Evolutionary conservation across 30 jellyfish, hydroid and myxozoan genomes (phyloP), one percentile per base, ranked within the genome.

Genomic region (Aurelia aurita complex sp. Pacific): DNA sequence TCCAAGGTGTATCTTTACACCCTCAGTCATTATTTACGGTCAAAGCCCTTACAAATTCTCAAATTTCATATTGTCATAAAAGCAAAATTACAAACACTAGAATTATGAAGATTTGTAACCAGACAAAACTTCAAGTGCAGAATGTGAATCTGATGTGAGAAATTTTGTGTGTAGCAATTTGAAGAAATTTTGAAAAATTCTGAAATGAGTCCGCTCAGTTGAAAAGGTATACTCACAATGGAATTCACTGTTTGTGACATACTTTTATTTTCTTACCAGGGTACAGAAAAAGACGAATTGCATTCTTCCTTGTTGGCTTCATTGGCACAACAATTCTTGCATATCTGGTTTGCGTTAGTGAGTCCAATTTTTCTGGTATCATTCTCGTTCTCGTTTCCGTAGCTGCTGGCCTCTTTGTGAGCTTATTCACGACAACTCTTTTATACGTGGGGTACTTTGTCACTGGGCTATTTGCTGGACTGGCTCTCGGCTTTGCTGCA

Each of bases 381-480:
- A 86, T 88, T 64, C 67, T 65, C 67, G 61, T 94, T 73, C 90
- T 89, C 74, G 85, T 89, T 38, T 94, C 99, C 6, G 88, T 89
- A 33, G 97, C 99, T 9, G 92, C 92, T 55, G 99, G 97, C 64
- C 83, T 94, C 69, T 76, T 89, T 84, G 96, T 86, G 69, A 85
- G 97, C 69, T 79, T 94, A 12, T 94, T 94, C 69, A 79, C 97
- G 6, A 78, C 96, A 42, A 85, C 91, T 35, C 77, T 81, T 10
- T 66, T 94, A 69, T 89, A 94, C 82, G 77, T 97, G 61, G 99
- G 99, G 11, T 94, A 85, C 73, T 94, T 94, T 76, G 66, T 94
- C 17, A 94, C 99, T 29, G 97, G 96, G 55, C 95, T 94, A 17
- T 89, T 87, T 68, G 99, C 97, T 55, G 99, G 99, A 34, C 68